phyloP scores from a whole-genome alignment of 2,113 vertebrate genomes.

The Cebidichthys violaceus region DNA sequence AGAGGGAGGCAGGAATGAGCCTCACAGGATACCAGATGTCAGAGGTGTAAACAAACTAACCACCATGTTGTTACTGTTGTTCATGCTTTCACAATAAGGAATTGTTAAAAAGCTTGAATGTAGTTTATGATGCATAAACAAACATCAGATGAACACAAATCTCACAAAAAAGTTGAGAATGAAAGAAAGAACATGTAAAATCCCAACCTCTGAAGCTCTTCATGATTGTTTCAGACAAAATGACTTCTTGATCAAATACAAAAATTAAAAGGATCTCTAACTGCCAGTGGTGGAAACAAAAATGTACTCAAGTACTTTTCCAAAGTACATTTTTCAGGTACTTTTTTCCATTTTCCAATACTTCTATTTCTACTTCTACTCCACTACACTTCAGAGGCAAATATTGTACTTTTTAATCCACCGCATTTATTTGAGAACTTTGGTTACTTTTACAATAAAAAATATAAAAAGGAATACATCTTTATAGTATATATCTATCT shows the following conservation, averaged over 20 bases:
- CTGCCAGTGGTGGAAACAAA: neutral
- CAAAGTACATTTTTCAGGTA: neutral
- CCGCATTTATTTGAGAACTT: neutral
- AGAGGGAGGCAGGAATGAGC: slow-evolving; percentile 18
- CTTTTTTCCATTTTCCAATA: neutral
- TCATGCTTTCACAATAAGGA: neutral
- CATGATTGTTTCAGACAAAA: neutral
- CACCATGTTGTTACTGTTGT: neutral
- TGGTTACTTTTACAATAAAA: neutral
- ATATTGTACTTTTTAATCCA: neutral
- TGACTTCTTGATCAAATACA: neutral
- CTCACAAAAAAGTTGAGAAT: neutral
- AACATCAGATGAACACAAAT: neutral
- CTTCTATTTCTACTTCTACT: neutral
- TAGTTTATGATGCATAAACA: neutral
- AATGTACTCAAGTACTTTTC: neutral
- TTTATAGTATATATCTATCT: neutral
- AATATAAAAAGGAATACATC: neutral
- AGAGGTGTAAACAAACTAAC: slow-evolving; percentile 41
- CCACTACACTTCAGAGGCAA: neutral
- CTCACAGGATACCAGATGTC: neutral
- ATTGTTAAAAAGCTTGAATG: neutral
- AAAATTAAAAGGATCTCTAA: neutral
- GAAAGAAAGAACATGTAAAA: neutral
- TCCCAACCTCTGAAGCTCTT: neutral